These are phyloP conservation scores for Mus minutoides DNA, from an alignment of 2,797 vertebrate genomes.

Conservation along the genomic window DNA sequence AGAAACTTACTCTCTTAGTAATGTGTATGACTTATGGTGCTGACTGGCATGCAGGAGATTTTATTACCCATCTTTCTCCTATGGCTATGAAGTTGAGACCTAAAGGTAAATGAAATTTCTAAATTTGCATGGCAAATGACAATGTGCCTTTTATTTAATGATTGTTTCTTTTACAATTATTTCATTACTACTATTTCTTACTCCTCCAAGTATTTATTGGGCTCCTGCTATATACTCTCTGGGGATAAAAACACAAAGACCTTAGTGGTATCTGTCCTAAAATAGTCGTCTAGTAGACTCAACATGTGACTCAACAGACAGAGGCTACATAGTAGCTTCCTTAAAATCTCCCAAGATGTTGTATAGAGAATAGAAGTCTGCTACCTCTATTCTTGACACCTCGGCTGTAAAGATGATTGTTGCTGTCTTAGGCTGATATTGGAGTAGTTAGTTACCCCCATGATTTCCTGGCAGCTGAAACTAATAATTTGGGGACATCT, in stretches of 20 bases:
- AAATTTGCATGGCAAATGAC: conserved; percentile 27
- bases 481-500: conserved; percentile 54
- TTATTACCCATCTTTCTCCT: background rate
- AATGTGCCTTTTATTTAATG: background rate
- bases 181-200: background rate
- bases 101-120: conserved; percentile 31
- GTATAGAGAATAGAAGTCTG: background rate
- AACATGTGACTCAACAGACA: background rate
- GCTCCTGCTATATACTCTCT: background rate
- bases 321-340: background rate
- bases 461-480: conserved; percentile 54
- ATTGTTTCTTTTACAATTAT: conserved; percentile 26
- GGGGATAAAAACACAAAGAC: background rate
- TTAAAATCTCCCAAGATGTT: background rate
- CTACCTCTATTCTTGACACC: background rate
- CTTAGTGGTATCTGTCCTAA: background rate
- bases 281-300: background rate
- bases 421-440: background rate
- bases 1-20: background rate
- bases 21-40: background rate
- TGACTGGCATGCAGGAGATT: background rate
- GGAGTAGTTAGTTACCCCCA: background rate
- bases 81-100: background rate
- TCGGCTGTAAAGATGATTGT: background rate
- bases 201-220: background rate